A percentile compares a stretch with the other conserved stretches of the same genome.
These are phyloP conservation scores for Porites divaricata DNA, from an alignment of 92 coral and sea anemone species.

Conservation along the genomic window DNA sequence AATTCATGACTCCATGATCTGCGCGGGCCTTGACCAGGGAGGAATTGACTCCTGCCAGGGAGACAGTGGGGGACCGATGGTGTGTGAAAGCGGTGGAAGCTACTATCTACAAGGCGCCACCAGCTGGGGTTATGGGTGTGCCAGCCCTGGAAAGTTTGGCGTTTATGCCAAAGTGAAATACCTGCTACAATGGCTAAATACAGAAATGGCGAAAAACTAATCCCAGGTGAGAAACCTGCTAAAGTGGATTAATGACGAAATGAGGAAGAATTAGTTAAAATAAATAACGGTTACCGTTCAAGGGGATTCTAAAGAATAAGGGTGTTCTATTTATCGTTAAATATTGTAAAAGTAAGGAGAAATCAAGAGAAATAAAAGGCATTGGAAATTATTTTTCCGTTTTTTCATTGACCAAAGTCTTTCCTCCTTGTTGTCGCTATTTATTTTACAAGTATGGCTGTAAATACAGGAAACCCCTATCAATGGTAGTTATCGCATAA, in stretches of 20 bases:
- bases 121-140: slow-evolving; percentile 78
- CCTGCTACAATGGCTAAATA: slow-evolving; percentile 45
- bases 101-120: slow-evolving; percentile 71
- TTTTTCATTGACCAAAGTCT: too few species aligned
- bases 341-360: too few species aligned
- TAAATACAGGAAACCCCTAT: too few species aligned
- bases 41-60: slow-evolving; percentile 78
- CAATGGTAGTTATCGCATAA: too few species aligned
- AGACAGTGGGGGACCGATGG: slow-evolving; percentile 73
- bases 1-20: slow-evolving; percentile 71
- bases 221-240: background rate
- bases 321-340: too few species aligned
- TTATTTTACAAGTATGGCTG: too few species aligned
- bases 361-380: too few species aligned
- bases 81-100: slow-evolving; percentile 55
- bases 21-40: slow-evolving; percentile 71
- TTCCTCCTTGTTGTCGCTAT: too few species aligned
- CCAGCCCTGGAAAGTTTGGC: slow-evolving; percentile 62
- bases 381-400: too few species aligned
- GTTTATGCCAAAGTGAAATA: slow-evolving; percentile 71
- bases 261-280: background rate
- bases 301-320: too few species aligned
- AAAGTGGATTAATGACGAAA: background rate
- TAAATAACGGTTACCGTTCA: background rate
- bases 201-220: slow-evolving; percentile 38